Percentiles rank a stretch among this genome's conserved stretches.
phyloP scores from a whole-genome alignment of 2,113 vertebrate genomes.

The Thamnaconus septentrionalis region DNA sequence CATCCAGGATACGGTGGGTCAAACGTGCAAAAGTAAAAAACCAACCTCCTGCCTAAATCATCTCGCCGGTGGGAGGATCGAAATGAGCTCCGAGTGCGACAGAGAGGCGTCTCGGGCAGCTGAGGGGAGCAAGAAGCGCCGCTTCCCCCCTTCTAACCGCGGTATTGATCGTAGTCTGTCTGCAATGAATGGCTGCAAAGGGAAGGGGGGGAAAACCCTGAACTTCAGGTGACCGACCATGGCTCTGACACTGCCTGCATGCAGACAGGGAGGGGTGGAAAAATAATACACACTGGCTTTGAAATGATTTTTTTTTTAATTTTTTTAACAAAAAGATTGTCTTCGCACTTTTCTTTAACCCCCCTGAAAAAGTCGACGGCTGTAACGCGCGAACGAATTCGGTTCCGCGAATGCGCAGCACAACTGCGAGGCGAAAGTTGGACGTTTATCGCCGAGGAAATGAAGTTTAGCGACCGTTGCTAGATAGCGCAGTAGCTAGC shows the following conservation, averaged over 20 bases:
- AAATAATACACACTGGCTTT: slow-evolving; percentile 45
- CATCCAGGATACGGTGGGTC: slow-evolving; percentile 74
- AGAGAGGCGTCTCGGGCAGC: slow-evolving; percentile 1
- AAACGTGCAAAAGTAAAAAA: slow-evolving; percentile 59
- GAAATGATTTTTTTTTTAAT: no score
- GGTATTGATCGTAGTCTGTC: slow-evolving; percentile 83
- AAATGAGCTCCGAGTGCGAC: background rate
- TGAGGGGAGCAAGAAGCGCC: slow-evolving; percentile 17
- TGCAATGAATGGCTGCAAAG: slow-evolving; percentile 83
- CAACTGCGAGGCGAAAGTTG: slow-evolving; percentile 80
- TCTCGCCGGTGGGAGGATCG: slow-evolving; percentile 3
- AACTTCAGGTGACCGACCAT: slow-evolving; percentile 97
- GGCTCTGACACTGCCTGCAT: slow-evolving; percentile 82
- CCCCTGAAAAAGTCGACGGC: slow-evolving; percentile 69
- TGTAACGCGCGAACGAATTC: slow-evolving; percentile 54
- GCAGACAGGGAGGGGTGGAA: slow-evolving; percentile 75
- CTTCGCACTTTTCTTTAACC: slow-evolving; percentile 28
- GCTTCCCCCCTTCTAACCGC: slow-evolving; percentile 57
- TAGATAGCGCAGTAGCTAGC: slow-evolving; percentile 77
- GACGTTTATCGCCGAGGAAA: slow-evolving; percentile 69
- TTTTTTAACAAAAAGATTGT: background rate
- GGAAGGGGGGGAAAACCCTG: slow-evolving; percentile 80
- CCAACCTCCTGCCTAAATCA: slow-evolving; percentile 24
- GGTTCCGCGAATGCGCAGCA: slow-evolving; percentile 48
- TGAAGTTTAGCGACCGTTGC: slow-evolving; percentile 70